Conservation (phyloP, 1,140 invertebrate species). For the Drosophila hydei region DNA sequence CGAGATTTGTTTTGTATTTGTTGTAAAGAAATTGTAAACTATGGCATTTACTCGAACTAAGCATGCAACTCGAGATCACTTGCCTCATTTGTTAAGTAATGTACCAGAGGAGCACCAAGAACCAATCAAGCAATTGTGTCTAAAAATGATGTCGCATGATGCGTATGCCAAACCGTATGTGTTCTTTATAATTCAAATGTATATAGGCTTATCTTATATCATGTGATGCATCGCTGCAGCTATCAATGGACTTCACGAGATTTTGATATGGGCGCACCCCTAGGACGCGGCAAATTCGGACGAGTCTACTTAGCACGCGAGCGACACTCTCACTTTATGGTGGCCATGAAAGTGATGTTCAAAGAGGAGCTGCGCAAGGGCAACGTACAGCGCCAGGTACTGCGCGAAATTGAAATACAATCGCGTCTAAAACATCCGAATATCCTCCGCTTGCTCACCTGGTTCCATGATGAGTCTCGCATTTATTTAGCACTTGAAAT, state of each 20-base stretch:
- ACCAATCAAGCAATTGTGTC: conserved; percentile 74
- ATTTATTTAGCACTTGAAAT: conserved; percentile 97
- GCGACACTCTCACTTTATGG: conserved; percentile 91
- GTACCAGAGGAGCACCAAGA: conserved; percentile 83
- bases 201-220: background rate
- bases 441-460: conserved; percentile 94
- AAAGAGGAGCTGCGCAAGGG: conserved; percentile 92
- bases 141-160: conserved; percentile 84
- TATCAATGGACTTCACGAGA: conserved; percentile 90
- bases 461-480: conserved; percentile 94
- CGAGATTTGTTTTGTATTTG: background rate
- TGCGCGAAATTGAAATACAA: conserved; percentile 98
- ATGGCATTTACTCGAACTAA: conserved; percentile 62
- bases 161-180: conserved; percentile 84
- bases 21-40: background rate
- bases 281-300: conserved; percentile 96
- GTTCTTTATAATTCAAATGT: background rate
- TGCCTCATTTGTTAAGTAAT: conserved; percentile 61
- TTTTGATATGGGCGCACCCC: conserved; percentile 93
- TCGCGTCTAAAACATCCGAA: conserved; percentile 96
- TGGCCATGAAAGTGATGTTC: conserved; percentile 96
- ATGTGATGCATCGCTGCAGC: conserved; percentile 78
- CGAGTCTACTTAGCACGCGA: conserved; percentile 96
- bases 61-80: conserved; percentile 64
- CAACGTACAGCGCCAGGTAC: conserved; percentile 91